A percentile compares a stretch with the other conserved stretches of the same genome.
Conservation (phyloP, 2,113 vertebrate genomes). For the Psophia crepitans region DNA sequence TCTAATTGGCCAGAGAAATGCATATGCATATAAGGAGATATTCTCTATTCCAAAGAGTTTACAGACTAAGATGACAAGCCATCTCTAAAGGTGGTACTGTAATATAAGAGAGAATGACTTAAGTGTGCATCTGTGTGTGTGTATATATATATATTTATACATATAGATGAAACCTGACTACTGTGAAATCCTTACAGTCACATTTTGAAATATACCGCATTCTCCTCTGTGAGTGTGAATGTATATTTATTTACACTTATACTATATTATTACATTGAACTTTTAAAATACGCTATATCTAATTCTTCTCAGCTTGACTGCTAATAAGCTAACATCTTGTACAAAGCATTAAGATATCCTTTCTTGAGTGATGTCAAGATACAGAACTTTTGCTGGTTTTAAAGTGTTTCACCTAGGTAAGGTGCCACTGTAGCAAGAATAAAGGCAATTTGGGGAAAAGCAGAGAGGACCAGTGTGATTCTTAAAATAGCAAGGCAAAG, state of each 20-base stretch:
- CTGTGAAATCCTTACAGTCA: neutral
- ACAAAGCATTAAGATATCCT: neutral
- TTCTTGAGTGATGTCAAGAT: neutral
- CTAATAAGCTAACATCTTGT: neutral
- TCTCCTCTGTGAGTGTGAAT: neutral
- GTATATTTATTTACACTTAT: neutral
- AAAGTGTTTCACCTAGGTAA: neutral
- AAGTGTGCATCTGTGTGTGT: neutral
- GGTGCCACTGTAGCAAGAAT: neutral
- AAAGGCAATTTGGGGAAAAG: neutral
- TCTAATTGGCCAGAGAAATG: conserved; percentile 7
- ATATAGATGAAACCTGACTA: neutral
- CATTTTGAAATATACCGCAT: neutral
- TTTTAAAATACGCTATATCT: neutral
- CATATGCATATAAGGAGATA: neutral
- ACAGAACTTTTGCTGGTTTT: neutral
- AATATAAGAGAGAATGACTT: neutral
- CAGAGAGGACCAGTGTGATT: neutral
- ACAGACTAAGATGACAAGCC: neutral
- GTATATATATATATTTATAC: neutral
- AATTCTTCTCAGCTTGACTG: neutral
- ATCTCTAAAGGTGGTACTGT: neutral
- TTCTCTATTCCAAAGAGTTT: neutral
- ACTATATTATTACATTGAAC: neutral
- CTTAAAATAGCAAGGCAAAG: neutral